phyloP scores from a whole-genome alignment of 2,113 vertebrate genomes.

The Rhea pennata region DNA sequence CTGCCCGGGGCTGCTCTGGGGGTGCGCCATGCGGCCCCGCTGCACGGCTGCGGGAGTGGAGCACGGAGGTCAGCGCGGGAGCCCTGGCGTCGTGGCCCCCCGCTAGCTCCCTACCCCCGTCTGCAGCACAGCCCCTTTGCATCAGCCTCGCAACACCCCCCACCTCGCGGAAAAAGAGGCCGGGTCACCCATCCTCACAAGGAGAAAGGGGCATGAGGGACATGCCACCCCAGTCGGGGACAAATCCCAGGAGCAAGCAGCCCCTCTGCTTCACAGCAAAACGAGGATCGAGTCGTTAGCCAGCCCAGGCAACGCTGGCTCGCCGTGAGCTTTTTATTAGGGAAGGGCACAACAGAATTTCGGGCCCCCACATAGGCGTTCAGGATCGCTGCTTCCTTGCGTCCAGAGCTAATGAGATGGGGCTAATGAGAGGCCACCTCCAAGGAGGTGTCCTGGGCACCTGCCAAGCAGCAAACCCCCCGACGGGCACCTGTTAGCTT shows the following conservation, averaged over 20 bases:
- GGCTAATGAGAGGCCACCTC: neutral
- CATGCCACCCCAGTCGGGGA: neutral
- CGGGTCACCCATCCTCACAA: no score
- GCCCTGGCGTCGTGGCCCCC: no score
- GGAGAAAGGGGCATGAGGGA: neutral
- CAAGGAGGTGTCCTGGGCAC: no score
- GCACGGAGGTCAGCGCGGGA: neutral
- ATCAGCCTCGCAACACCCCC: no score
- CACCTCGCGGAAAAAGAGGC: no score
- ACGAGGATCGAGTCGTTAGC: neutral
- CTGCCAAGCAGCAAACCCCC: no score
- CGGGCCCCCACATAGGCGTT: neutral
- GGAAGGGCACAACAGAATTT: no score
- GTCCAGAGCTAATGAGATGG: no score
- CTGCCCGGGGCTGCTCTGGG: slow-evolving; percentile 83
- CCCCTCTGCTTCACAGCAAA: neutral
- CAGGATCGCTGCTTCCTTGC: neutral
- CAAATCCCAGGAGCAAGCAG: neutral
- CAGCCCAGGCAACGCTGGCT: no score
- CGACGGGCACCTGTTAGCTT: no score
- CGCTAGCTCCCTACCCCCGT: neutral
- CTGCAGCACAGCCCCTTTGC: no score
- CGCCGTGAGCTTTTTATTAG: no score
- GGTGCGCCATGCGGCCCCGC: slow-evolving; percentile 82
- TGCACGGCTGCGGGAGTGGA: slow-evolving; percentile 79